Evolutionary conservation across 2,888 invertebrate genomes (phyloP), one percentile per base, ranked within the genome.

Genomic region (Megamerina dolium): DNA sequence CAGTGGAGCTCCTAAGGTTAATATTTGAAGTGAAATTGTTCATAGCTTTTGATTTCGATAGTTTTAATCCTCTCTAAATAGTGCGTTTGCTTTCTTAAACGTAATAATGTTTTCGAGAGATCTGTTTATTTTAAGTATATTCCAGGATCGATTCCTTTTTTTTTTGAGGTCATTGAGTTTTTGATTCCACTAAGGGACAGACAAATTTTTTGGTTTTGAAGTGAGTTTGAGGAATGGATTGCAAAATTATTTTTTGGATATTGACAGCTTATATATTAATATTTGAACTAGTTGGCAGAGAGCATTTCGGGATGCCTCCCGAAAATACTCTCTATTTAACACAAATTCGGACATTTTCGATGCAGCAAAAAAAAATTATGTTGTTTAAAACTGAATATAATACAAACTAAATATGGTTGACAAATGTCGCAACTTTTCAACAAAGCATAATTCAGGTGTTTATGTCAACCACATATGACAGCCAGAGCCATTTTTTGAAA

Each of bases 211-310:
- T 41, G 3, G 16, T 3, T 5, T 14, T 43, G 2, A 21, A 9
- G 4, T 27, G 9, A 2, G 33, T 21, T 26, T 46, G 44, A 4
- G 47, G 47, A 16, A 48, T 50, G 12, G 45, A 37, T 33, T 3
- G 2, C n/a, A 45, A 35, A 19, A 45, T 48, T 23, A 45, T 45
- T 42, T 26, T 39, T 9, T 45, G 41, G 3, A 48, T 45, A 21
- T 37, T 40, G 12, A 41, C 48, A 4, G 45, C 23, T 42, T 48
- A 40, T 41, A 37, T 33, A 20, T 46, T 46, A 9, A 49, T 40
- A 27, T 49, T 49, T n/a, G n/a, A n/a, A n/a, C n/a, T n/a, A n/a
- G n/a, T n/a, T n/a, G 12, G 35, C n/a, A n/a, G n/a, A n/a, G n/a
- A n/a, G n/a, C n/a, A n/a, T n/a, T n/a, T n/a, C n/a, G n/a, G n/a